These are phyloP conservation scores for Sinella curviseta DNA, from an alignment of 1,140 invertebrate species.

Conservation along the genomic window DNA sequence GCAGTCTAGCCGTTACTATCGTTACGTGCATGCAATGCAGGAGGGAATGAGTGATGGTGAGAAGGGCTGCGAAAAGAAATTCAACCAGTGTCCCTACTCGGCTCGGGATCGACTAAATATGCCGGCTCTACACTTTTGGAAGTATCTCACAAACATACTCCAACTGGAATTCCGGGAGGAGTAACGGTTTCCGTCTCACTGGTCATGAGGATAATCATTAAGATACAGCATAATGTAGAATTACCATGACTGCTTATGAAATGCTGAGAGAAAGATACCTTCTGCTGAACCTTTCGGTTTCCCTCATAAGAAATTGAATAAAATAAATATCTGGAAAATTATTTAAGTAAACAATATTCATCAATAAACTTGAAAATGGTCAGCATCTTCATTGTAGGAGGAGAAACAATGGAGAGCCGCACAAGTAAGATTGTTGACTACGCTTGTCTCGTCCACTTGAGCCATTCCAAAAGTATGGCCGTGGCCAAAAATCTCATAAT, in stretches of 20 bases:
- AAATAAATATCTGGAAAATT: neutral
- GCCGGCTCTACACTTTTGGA: constrained; percentile 48
- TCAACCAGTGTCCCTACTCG: constrained; percentile 47
- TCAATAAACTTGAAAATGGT: too few species aligned
- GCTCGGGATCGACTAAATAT: constrained; percentile 47
- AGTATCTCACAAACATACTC: constrained; percentile 46
- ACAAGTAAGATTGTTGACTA: too few species aligned
- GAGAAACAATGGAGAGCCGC: too few species aligned
- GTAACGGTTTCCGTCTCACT: neutral
- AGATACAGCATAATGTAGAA: too few species aligned
- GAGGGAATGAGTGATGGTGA: constrained; percentile 45
- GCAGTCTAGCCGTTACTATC: constrained; percentile 44
- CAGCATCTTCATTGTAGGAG: too few species aligned
- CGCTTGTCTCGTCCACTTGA: too few species aligned
- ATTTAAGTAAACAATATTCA: neutral
- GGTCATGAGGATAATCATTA: neutral
- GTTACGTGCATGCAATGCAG: constrained; percentile 49
- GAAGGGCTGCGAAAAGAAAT: constrained; percentile 34
- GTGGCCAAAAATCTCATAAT: too few species aligned
- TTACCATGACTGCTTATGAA: too few species aligned
- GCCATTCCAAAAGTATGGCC: too few species aligned
- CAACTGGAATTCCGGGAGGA: constrained; percentile 49
- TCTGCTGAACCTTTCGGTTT: too few species aligned
- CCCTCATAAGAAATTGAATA: too few species aligned
- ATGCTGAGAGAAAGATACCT: too few species aligned